Percentiles rank a stretch among this genome's conserved stretches.
Conservation (phyloP, 1,140 invertebrate genomes). For the Caenorhabditis elegans region WBcel235 BX284604.4:10142001-10142500, state of each 20-base stretch:
- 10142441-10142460: neutral
- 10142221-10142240: neutral
- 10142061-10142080: too few species aligned
- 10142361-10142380: constrained; percentile 42
- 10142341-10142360: constrained; percentile 45
- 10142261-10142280: constrained; percentile 53
- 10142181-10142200: neutral
- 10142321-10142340: constrained; percentile 48
- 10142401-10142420: neutral
- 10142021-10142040: too few species aligned
- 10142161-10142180: neutral
- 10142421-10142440: neutral
- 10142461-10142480: neutral
- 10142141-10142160: neutral
- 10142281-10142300: constrained; percentile 45
- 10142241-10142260: constrained; percentile 50
- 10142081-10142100: neutral
- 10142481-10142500: neutral
- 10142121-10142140: neutral
- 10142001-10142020: too few species aligned
- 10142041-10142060: too few species aligned
- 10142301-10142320: constrained; percentile 49
- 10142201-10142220: neutral
- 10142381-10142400: too few species aligned
- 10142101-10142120: neutral